Conservation (phyloP, 2,113 vertebrate genomes). For the Podarcis cretensis region DNA sequence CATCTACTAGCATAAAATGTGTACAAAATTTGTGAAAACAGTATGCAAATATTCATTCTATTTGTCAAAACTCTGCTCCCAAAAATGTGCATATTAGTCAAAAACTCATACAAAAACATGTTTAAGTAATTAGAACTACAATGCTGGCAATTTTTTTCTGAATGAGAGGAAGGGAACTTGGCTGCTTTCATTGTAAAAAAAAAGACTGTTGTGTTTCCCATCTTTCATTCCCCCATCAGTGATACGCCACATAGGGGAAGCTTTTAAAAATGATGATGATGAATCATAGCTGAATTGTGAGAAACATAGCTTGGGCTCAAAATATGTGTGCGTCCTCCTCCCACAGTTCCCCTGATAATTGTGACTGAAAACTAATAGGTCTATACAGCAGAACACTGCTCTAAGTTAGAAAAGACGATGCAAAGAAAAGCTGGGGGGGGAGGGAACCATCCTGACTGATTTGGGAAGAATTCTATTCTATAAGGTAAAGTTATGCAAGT, state of each 20-base stretch:
- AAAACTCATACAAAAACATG: too few relatives aligned
- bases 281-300: neutral
- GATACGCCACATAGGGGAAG: neutral
- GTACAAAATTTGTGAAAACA: too few relatives aligned
- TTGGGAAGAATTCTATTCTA: neutral
- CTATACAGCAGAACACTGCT: neutral
- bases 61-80: too few relatives aligned
- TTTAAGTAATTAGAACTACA: too few relatives aligned
- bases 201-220: neutral
- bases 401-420: conserved; percentile 4
- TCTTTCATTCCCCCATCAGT: too few relatives aligned
- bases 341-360: neutral
- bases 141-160: too few relatives aligned
- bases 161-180: too few relatives aligned
- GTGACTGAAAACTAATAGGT: neutral
- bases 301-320: neutral
- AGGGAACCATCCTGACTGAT: neutral
- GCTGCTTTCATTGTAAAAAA: too few relatives aligned
- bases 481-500: conserved; percentile 25
- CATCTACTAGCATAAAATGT: too few relatives aligned
- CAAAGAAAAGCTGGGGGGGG: neutral
- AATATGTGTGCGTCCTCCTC: accelerated
- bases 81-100: too few relatives aligned
- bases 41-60: too few relatives aligned
- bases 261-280: neutral